phyloP scores from a whole-genome alignment of 2,888 invertebrate species.

The Drosophila differens region DNA sequence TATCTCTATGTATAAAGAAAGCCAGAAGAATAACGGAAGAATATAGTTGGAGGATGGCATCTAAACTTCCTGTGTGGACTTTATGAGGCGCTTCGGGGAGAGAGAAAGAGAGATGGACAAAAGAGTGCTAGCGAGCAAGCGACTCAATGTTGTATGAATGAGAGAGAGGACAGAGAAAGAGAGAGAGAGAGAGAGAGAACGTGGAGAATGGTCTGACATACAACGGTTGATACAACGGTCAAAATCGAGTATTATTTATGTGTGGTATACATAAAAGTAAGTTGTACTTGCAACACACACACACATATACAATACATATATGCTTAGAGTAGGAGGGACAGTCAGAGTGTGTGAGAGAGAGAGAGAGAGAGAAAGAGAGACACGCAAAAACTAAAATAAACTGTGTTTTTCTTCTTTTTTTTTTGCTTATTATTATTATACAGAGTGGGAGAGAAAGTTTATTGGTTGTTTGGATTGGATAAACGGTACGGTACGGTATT shows the following conservation, averaged over 20 bases:
- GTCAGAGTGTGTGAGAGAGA: conserved; percentile 6
- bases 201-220: conserved; percentile 46
- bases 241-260: conserved; percentile 22
- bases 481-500: conserved; percentile 6
- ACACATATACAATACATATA: conserved; percentile 2
- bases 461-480: conserved; percentile 17
- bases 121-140: conserved; percentile 13
- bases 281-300: conserved; percentile 30
- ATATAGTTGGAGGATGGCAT: not conserved
- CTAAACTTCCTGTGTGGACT: not conserved
- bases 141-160: conserved; percentile 5
- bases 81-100: not conserved
- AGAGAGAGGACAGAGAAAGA: conserved; percentile 13
- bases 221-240: conserved; percentile 51
- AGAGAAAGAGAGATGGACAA: conserved; percentile 21
- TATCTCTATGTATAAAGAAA: not conserved
- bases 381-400: conserved; percentile 42
- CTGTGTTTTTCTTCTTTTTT: not conserved
- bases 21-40: not conserved
- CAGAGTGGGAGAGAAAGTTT: not conserved
- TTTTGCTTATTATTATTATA: not conserved
- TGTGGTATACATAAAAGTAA: conserved; percentile 29
- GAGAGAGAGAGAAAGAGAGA: conserved; percentile 12
- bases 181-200: conserved; percentile 33
- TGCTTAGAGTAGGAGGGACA: conserved; percentile 8